A percentile compares a stretch with the other conserved stretches of the same genome.
Conservation (phyloP, 2,113 vertebrate species). For the Scophthalmus maximus region DNA sequence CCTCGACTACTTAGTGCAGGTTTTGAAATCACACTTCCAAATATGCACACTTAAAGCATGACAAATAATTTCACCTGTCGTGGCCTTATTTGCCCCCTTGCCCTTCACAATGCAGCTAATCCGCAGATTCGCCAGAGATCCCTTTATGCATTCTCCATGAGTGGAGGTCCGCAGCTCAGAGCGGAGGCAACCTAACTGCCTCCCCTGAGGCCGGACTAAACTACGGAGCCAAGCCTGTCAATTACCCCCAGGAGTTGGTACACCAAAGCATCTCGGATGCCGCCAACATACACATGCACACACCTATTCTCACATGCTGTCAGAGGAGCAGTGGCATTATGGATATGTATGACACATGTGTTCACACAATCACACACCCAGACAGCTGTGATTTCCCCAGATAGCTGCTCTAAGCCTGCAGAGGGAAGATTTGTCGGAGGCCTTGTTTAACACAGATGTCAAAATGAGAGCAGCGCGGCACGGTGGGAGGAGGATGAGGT, state of each 20-base stretch:
- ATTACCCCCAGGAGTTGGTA: slow-evolving; percentile 70
- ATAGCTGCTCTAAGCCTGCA: slow-evolving; percentile 66
- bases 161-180: slow-evolving; percentile 55
- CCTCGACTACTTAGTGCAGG: background rate
- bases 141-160: slow-evolving; percentile 79
- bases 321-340: slow-evolving; percentile 61
- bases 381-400: slow-evolving; percentile 80
- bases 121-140: slow-evolving; percentile 62
- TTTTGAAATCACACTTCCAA: background rate
- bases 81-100: slow-evolving; percentile 46
- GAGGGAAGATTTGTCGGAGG: slow-evolving; percentile 65
- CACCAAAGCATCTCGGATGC: slow-evolving; percentile 31
- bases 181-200: slow-evolving; percentile 65
- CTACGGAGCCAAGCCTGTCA: slow-evolving; percentile 65
- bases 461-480: slow-evolving; percentile 47
- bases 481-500: slow-evolving; percentile 19
- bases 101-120: slow-evolving; percentile 56
- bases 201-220: slow-evolving; percentile 63
- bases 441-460: slow-evolving; percentile 80
- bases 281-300: slow-evolving; percentile 34
- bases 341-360: slow-evolving; percentile 76
- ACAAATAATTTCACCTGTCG: slow-evolving; percentile 29
- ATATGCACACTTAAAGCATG: slow-evolving; percentile 25
- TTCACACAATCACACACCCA: slow-evolving; percentile 50
- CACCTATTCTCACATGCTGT: background rate